Evolutionary conservation across 1,140 invertebrate genomes (phyloP).

Genomic region (Cecropterus lyciades): DNA sequence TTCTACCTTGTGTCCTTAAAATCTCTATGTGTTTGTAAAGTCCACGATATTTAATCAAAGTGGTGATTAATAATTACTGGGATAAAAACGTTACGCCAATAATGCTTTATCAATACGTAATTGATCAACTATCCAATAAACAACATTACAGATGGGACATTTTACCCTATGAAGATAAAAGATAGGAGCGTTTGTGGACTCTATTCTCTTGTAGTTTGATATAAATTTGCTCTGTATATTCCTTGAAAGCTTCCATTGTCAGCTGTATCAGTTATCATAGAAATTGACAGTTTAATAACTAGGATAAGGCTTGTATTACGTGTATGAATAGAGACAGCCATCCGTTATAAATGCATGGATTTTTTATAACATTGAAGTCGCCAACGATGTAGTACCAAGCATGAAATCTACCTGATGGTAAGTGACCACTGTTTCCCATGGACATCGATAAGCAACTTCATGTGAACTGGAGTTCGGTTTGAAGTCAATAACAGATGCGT

Average conservation of each 20-base stretch:
- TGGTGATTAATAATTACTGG: too few species aligned
- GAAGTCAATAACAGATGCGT: too few species aligned
- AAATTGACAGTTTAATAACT: conserved; percentile 26
- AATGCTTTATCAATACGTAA: conserved; percentile 4
- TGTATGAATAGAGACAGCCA: conserved; percentile 1
- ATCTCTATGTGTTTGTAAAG: too few species aligned
- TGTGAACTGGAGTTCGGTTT: too few species aligned
- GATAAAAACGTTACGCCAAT: neutral
- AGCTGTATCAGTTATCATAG: conserved; percentile 17
- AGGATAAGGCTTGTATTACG: conserved; percentile 6
- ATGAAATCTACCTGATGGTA: too few species aligned
- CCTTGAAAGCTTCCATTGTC: conserved; percentile 5
- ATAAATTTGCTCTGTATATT: neutral
- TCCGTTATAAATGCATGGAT: too few species aligned
- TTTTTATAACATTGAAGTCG: too few species aligned
- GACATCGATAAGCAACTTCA: too few species aligned
- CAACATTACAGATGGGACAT: conserved; percentile 14
- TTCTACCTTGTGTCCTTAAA: too few species aligned
- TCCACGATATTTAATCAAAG: too few species aligned
- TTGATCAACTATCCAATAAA: conserved; percentile 5
- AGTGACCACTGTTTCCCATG: too few species aligned
- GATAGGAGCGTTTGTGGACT: neutral
- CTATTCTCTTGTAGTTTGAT: neutral
- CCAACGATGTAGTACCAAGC: too few species aligned
- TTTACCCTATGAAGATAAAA: neutral